Percentiles rank a stretch among this genome's conserved stretches.
phyloP scores from a whole-genome alignment of 2,113 vertebrate species.

The Bungarus multicinctus region DNA sequence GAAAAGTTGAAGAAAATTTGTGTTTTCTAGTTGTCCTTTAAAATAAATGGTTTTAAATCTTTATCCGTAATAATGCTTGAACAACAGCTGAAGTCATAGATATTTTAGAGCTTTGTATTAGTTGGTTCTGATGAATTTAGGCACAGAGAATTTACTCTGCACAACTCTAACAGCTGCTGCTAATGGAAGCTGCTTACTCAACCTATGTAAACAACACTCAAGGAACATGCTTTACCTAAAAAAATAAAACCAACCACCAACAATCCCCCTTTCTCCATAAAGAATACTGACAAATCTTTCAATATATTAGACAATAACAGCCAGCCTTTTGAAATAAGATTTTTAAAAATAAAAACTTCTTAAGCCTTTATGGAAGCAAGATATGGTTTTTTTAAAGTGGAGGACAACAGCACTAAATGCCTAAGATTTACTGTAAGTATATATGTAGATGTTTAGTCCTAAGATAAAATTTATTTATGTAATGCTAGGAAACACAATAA shows the following conservation, averaged over 20 bases:
- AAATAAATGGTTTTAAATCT: not conserved
- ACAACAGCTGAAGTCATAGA: not conserved
- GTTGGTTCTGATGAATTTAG: not conserved
- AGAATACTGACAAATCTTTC: not conserved
- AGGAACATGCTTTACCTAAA: slow-evolving; percentile 12
- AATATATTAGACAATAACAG: slow-evolving; percentile 15
- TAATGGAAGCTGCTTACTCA: not conserved
- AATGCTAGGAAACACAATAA: not conserved
- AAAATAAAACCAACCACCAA: not conserved
- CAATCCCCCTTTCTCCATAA: slow-evolving; percentile 25
- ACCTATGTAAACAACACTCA: slow-evolving; percentile 8
- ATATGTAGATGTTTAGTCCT: slow-evolving; percentile 12
- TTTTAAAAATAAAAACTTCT: slow-evolving; percentile 15
- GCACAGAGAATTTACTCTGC: slow-evolving; percentile 1
- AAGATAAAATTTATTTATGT: slow-evolving; percentile 2
- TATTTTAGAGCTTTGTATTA: not conserved
- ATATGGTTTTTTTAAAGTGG: slow-evolving; percentile 15
- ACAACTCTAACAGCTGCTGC: not conserved
- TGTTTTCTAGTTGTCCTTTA: not conserved
- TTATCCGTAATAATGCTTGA: not conserved
- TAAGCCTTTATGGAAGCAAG: slow-evolving; percentile 1
- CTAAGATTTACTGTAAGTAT: not conserved
- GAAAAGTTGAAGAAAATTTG: not conserved
- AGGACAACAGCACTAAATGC: slow-evolving; percentile 13
- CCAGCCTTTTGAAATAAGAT: slow-evolving; percentile 19